Conservation (phyloP, 2,888 invertebrate species). For the Xestia xanthographa region DNA sequence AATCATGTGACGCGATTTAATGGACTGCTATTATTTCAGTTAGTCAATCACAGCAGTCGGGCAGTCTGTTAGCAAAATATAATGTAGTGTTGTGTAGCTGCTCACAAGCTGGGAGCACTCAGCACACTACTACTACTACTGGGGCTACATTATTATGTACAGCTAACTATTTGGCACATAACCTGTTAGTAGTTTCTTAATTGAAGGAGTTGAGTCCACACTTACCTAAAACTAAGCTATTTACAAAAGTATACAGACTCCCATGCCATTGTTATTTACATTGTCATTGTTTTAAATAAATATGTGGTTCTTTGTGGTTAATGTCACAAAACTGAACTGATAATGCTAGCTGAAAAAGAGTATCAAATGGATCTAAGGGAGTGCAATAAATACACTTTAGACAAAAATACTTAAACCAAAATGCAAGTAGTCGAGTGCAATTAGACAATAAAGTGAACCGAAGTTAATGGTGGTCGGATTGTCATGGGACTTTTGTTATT, state of each 20-base stretch:
- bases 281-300: conserved; percentile 11
- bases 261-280: conserved; percentile 40
- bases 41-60: not conserved
- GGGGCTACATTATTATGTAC: conserved; percentile 16
- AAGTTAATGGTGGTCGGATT: too few relatives aligned
- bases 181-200: not conserved
- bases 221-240: conserved; percentile 38
- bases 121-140: too few relatives aligned
- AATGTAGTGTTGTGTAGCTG: not conserved
- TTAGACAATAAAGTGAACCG: too few relatives aligned
- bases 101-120: not conserved
- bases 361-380: conserved; percentile 3
- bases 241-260: conserved; percentile 45
- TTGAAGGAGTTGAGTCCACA: conserved; percentile 21
- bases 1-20: not conserved
- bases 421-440: not conserved
- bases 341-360: not conserved
- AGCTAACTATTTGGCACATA: conserved; percentile 20
- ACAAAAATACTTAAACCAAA: not conserved
- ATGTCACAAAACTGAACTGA: not conserved
- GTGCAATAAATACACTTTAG: conserved; percentile 5
- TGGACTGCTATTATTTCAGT: not conserved
- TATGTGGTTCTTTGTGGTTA: not conserved
- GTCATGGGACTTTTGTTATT: too few relatives aligned
- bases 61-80: conserved; percentile 10